Evolutionary conservation across 1,140 invertebrate species (phyloP).

Genomic region (Bicyclus anynana): DNA sequence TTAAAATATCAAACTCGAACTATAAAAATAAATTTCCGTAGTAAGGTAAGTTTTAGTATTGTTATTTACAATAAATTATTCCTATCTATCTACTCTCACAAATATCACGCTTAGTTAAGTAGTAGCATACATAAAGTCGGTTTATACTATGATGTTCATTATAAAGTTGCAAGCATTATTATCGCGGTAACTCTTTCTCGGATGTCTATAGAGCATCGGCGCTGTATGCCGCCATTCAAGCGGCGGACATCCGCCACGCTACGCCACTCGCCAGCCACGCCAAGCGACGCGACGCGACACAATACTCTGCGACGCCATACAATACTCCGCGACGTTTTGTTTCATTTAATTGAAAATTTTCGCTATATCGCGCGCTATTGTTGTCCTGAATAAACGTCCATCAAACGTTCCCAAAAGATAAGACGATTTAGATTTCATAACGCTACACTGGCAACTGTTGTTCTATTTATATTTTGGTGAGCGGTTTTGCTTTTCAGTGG

Average conservation of each 20-base stretch:
- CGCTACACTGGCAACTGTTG: conserved; percentile 5
- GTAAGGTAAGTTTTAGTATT: too few species aligned
- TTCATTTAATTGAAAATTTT: conserved; percentile 69
- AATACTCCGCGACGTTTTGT: conserved; percentile 57
- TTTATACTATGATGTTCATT: background rate
- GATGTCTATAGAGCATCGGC: conserved; percentile 16
- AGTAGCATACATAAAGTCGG: too few species aligned
- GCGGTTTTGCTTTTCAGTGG: background rate
- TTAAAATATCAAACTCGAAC: too few species aligned
- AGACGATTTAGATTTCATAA: conserved; percentile 21
- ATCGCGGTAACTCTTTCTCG: conserved; percentile 10
- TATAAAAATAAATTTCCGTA: too few species aligned
- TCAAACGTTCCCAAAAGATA: conserved; percentile 27
- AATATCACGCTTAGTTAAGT: too few species aligned
- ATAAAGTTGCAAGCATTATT: conserved; percentile 2
- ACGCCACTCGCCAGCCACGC: conserved; percentile 38
- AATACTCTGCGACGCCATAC: too few species aligned
- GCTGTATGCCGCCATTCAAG: conserved; percentile 20
- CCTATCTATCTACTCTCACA: too few species aligned
- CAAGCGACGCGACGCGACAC: conserved; percentile 7
- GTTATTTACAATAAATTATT: too few species aligned
- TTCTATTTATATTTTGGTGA: conserved; percentile 1
- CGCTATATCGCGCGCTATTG: conserved; percentile 54
- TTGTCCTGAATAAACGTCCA: conserved; percentile 36
- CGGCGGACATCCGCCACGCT: conserved; percentile 42